phyloP scores from a whole-genome alignment of 1,140 invertebrate genomes.

The Dinoponera quadriceps region DNA sequence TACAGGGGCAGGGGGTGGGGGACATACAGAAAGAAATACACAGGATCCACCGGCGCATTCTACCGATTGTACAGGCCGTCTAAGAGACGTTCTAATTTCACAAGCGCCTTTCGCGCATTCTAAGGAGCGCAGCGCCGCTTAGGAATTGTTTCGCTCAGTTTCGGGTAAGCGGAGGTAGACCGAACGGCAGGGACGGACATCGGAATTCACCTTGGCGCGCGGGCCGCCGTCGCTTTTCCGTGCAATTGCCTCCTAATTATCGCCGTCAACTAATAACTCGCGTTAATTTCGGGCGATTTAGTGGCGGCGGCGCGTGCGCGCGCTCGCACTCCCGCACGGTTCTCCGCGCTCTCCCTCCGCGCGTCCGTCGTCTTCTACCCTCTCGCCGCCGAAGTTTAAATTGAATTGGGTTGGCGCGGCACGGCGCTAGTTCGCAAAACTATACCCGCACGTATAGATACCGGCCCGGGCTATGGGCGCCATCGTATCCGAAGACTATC shows the following conservation, averaged over 20 bases:
- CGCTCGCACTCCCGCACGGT: constrained; percentile 35
- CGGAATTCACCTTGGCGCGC: constrained; percentile 62
- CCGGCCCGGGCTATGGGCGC: constrained; percentile 64
- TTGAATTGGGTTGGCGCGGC: constrained; percentile 84
- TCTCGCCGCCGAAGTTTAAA: constrained; percentile 83
- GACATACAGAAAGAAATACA: neutral
- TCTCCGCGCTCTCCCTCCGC: constrained; percentile 47
- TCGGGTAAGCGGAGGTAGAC: constrained; percentile 47
- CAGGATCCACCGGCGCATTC: neutral
- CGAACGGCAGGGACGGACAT: constrained; percentile 45
- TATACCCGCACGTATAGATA: constrained; percentile 79
- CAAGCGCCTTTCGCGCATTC: neutral
- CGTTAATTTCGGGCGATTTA: constrained; percentile 85
- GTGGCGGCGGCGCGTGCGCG: constrained; percentile 79
- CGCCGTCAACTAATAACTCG: constrained; percentile 85
- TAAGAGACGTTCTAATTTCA: neutral
- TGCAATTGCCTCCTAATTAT: constrained; percentile 85
- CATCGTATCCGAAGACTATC: constrained; percentile 84
- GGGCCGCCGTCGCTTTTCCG: constrained; percentile 81
- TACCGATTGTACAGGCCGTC: neutral
- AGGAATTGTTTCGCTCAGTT: neutral
- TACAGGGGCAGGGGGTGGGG: neutral
- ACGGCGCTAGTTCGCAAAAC: constrained; percentile 82
- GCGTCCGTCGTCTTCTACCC: constrained; percentile 47
- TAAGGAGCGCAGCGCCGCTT: neutral